A percentile compares a stretch with the other conserved stretches of the same genome.
Evolutionary conservation across 2,797 vertebrate genomes (phyloP).

Genomic region (Tapirus indicus): DNA sequence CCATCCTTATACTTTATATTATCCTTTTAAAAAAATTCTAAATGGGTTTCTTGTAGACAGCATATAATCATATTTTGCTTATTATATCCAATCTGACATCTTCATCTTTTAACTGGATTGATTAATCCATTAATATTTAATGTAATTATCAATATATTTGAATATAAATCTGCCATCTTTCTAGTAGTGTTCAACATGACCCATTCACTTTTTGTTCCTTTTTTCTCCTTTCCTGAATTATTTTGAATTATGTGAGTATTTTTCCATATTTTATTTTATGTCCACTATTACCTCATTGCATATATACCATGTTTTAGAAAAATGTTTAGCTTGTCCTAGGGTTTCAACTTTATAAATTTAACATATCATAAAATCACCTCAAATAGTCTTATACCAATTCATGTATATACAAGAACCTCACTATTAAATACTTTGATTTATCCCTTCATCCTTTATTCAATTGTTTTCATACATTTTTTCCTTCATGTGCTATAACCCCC

Average conservation of each 20-base stretch:
- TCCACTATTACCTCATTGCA: background rate
- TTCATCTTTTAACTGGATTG: background rate
- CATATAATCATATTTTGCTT: background rate
- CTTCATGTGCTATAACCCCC: background rate
- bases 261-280: background rate
- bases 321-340: background rate
- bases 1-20: background rate
- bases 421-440: background rate
- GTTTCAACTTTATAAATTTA: background rate
- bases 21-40: background rate
- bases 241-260: background rate
- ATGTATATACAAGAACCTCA: background rate
- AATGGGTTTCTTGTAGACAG: background rate
- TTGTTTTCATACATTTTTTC: background rate
- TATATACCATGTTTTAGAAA: background rate
- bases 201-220: background rate
- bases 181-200: background rate
- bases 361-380: background rate
- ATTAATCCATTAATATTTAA: background rate
- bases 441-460: background rate
- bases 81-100: background rate
- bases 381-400: background rate
- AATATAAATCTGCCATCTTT: background rate
- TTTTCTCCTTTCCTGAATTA: background rate
- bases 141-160: background rate